These are phyloP conservation scores for Hydropotes inermis DNA, from an alignment of 2,113 vertebrate species.

Conservation along the genomic window DNA sequence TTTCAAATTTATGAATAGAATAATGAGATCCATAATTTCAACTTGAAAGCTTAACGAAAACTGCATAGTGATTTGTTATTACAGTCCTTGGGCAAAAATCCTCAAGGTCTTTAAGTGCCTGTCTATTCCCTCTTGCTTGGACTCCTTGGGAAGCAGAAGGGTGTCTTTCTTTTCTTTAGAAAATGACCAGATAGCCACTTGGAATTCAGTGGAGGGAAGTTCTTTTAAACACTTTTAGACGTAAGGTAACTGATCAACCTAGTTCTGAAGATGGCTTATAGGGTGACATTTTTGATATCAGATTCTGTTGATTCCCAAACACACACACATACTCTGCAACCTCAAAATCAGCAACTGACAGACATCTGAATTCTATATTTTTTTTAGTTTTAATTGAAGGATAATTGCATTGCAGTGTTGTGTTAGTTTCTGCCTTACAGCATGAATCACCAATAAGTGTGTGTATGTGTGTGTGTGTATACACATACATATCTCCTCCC, in stretches of 20 bases:
- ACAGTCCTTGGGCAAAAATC: neutral
- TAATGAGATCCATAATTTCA: slow-evolving; percentile 29
- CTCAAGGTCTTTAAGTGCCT: neutral
- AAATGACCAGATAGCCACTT: neutral
- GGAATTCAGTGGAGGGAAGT: neutral
- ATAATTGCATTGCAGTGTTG: neutral
- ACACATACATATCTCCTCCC: neutral
- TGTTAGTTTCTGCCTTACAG: neutral
- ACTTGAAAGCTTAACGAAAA: neutral
- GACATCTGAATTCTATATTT: neutral
- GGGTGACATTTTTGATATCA: neutral
- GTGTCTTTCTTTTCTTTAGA: neutral
- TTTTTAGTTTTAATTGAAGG: neutral
- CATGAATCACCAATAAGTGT: neutral
- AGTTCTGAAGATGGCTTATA: neutral
- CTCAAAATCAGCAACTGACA: neutral
- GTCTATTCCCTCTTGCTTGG: neutral
- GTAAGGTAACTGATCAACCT: neutral
- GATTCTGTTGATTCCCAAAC: neutral
- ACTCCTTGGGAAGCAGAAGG: neutral
- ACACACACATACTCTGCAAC: neutral
- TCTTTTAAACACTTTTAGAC: neutral
- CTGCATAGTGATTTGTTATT: neutral
- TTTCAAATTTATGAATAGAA: slow-evolving; percentile 2
- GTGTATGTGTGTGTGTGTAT: neutral